Base-by-base conservation (phyloP, 2,888 invertebrate species). In the Dioctria linearis region DNA sequence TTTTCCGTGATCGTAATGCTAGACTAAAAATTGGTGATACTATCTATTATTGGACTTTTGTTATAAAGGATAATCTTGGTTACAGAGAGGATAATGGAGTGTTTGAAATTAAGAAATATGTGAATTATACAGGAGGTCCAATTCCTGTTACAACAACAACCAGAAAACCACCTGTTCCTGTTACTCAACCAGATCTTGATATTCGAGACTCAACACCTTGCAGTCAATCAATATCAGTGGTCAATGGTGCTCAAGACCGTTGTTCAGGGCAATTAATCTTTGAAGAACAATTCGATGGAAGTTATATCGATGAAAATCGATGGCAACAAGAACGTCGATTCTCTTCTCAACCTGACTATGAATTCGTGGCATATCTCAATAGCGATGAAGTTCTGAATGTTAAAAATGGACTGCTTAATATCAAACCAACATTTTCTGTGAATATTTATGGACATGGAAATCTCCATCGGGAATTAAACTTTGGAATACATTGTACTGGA, bases 21-120 rank as follows among this genome's bases (percentile, higher is more conserved):
- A 86, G 88, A 83, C 86, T 95, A 42, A 92, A 93, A 84, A 43
- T 85, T 3, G 94, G 94, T 0, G 95, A 95, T 85, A 91, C 90
- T 5, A 88, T 95, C 37, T 93, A 95, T 86, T 95, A 93, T 86
- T 95, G 95, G 95, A 91, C 94, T 0, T 94, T 93, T 84, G 94
- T 94, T 0, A 91, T 94, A 83, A 92, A 93, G 84, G 90, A 93
- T 83, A 93, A 93, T 0, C 87, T 94, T 49, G 94, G 94, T 0
- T 94, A 94, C 85, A 90, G 92, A 49, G 91, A 92, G 83, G 91
- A 93, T 81, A 90, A 93, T 85, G 92, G 73, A 40, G 73, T 73
- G 6, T 73, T 42, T 37, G 42, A 42, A 40, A 51, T 79, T 4
- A n/a, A 46, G 39, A 2, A 4, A 49, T 79, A 79, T 42, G 59